phyloP scores from a whole-genome alignment of 2,113 vertebrate genomes.

The Muntiacus reevesi region DNA sequence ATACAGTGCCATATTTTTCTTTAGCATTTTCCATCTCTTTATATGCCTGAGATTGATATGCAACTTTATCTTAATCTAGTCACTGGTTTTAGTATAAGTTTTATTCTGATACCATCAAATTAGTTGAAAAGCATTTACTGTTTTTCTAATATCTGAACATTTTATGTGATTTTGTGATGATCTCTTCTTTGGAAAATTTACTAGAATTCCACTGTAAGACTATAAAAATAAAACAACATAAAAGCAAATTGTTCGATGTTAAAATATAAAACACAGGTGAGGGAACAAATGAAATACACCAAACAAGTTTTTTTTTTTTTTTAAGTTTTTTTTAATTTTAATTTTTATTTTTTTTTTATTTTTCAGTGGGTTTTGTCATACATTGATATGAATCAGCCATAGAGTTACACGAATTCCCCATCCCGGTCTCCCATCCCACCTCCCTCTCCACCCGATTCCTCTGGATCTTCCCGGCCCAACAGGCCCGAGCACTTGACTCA shows the following conservation, averaged over 20 bases:
- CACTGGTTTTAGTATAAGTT: not conserved
- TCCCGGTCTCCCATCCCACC: too few relatives aligned
- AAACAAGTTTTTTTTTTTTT: not conserved
- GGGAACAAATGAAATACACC: not conserved
- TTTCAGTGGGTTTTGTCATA: too few relatives aligned
- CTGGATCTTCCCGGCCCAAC: too few relatives aligned
- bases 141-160: not conserved
- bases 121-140: not conserved
- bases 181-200: not conserved
- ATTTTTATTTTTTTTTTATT: too few relatives aligned
- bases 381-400: too few relatives aligned
- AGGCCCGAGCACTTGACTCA: too few relatives aligned
- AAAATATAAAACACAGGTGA: not conserved
- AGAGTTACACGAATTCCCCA: too few relatives aligned
- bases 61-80: not conserved
- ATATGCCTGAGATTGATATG: not conserved
- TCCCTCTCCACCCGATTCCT: too few relatives aligned
- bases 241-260: not conserved
- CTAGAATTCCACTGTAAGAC: not conserved
- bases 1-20: not conserved
- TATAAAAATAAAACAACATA: not conserved
- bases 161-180: not conserved
- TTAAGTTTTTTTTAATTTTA: too few relatives aligned
- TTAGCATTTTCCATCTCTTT: not conserved
- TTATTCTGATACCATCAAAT: not conserved